phyloP scores from a whole-genome alignment of 2,888 invertebrate species.

The Spilarctia lutea region DNA sequence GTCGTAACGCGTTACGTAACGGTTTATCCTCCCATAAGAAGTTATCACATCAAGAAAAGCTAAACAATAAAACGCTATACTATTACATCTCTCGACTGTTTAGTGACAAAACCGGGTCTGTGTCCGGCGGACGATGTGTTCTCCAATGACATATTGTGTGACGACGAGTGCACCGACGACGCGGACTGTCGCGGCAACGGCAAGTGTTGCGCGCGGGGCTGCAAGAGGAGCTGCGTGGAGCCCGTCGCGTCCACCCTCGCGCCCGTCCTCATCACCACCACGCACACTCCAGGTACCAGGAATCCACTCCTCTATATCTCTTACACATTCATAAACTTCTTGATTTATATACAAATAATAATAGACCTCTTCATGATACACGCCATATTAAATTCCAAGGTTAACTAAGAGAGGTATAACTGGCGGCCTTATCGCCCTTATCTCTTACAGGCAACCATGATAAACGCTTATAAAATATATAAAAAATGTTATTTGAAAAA shows the following conservation, averaged over 20 bases:
- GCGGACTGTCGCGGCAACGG: constrained; percentile 92
- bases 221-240: constrained; percentile 89
- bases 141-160: constrained; percentile 37
- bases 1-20: too few species aligned
- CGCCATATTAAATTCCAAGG: too few species aligned
- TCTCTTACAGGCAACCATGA: too few species aligned
- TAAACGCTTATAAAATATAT: too few species aligned
- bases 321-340: too few species aligned
- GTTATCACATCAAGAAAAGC: neutral
- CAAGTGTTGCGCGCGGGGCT: constrained; percentile 94
- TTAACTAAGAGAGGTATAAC: too few species aligned
- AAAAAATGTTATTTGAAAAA: too few species aligned
- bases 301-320: too few species aligned
- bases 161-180: constrained; percentile 90
- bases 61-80: neutral
- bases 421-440: too few species aligned
- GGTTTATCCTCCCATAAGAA: too few species aligned
- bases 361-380: too few species aligned
- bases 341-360: too few species aligned
- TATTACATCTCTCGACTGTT: neutral
- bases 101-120: constrained; percentile 87
- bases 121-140: constrained; percentile 59
- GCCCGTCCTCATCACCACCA: constrained; percentile 46
- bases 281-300: constrained; percentile 58
- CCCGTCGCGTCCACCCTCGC: constrained; percentile 57